A percentile compares a stretch with the other conserved stretches of the same genome.
These are phyloP conservation scores for Ammodytes marinus DNA, from an alignment of 2,113 vertebrate species.

Conservation along the genomic window DNA sequence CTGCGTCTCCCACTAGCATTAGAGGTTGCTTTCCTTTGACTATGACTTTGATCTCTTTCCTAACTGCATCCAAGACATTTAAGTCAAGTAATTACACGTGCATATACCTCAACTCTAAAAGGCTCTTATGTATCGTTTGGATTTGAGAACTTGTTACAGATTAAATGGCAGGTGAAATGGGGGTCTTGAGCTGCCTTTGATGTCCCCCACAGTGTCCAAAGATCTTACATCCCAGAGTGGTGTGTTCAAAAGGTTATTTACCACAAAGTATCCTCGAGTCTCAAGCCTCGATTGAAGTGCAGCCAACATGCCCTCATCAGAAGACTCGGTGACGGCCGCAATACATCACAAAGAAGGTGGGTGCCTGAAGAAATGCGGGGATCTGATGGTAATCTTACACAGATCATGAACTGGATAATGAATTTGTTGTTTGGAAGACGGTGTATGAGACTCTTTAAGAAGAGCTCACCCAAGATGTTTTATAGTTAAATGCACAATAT, in stretches of 20 bases:
- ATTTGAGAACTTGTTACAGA: neutral
- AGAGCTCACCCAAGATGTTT: neutral
- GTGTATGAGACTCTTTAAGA: neutral
- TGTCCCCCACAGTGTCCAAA: neutral
- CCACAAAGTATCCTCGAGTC: too few species aligned
- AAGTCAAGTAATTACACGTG: neutral
- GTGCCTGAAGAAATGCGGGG: neutral
- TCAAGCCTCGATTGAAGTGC: neutral
- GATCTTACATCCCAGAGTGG: neutral
- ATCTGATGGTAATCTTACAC: neutral
- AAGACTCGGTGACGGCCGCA: neutral
- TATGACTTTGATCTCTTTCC: neutral
- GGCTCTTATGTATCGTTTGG: neutral
- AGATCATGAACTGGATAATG: neutral
- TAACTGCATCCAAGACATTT: neutral
- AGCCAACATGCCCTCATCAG: neutral
- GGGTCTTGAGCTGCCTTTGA: neutral
- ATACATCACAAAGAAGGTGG: neutral
- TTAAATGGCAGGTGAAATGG: neutral
- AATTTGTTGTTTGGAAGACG: neutral
- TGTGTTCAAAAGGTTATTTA: too few species aligned
- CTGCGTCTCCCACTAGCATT: neutral
- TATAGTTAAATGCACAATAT: constrained; percentile 1
- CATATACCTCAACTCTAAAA: neutral
- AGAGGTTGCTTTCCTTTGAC: neutral